Evolutionary conservation across 2,888 invertebrate genomes (phyloP), one percentile per base, ranked within the genome.

Genomic region (Ectemnius continuus): DNA sequence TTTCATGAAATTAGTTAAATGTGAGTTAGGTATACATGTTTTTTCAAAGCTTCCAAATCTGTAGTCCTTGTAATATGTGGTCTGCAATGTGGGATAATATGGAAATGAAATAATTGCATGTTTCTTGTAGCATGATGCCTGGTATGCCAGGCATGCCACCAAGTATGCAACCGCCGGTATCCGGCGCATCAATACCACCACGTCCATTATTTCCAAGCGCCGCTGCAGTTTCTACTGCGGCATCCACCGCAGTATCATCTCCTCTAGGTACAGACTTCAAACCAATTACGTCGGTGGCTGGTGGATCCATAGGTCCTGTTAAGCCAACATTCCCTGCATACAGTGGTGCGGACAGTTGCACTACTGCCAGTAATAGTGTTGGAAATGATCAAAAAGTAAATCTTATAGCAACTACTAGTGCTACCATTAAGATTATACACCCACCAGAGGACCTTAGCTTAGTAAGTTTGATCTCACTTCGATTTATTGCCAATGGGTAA

Each of bases 361-460:
- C 76, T 6, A 91, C 91, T 63, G 84, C 88, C 47, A 92, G 91
- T 76, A 92, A 92, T 85, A 92, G 91, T 76, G 91, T 92, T 4
- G 92, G 91, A 1, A 91, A 91, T 74, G 92, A 91, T 64, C 89
- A 90, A 36, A 92, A 92, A 84, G 91, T 91, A 28, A 91, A 91
- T 75, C 93, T 95, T 8, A 95, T 96, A 65, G 95, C 94, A 14
- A 94, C 95, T n/a, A 95, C 96, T 5, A 96, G 96, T 58, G 95
- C 97, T 5, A 95, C 96, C 52, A 96, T 97, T 87, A 96, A 96
- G 92, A 98, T 98, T 70, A 94, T 98, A 83, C 98, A 98, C 91
- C 98, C 98, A 0, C 95, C 97, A 0, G 98, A 98, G 90, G 97
- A 98, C 91, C 94, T 97, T 67, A 98, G 98, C 45, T 86, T 94